Evolutionary conservation across 2,888 invertebrate species (phyloP).

Genomic region (Agrochola lota): DNA sequence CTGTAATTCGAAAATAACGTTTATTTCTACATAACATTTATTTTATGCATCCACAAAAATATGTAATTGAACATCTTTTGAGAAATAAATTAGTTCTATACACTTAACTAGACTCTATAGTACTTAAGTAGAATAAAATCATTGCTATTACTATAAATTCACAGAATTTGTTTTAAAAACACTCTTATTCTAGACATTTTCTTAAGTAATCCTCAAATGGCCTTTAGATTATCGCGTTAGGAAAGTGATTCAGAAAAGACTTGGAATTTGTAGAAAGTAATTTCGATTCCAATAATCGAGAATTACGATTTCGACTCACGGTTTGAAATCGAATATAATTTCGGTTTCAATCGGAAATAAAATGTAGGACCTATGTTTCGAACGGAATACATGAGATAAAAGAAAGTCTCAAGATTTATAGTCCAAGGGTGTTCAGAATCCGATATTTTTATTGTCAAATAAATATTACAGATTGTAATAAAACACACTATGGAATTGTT

Average conservation of each 20-base stretch:
- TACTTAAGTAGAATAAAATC: constrained; percentile 57
- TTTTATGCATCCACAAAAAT: constrained; percentile 67
- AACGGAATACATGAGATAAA: constrained; percentile 7
- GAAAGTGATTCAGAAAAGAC: constrained; percentile 4
- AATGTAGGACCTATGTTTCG: not conserved
- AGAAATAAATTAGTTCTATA: constrained; percentile 58
- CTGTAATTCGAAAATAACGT: constrained; percentile 60
- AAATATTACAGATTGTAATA: constrained; percentile 19
- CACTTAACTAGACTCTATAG: constrained; percentile 35
- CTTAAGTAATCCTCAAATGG: constrained; percentile 41
- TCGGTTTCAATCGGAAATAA: constrained; percentile 34
- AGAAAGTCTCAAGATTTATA: constrained; percentile 30
- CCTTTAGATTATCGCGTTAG: constrained; percentile 28
- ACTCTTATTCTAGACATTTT: constrained; percentile 44
- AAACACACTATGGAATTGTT: constrained; percentile 15
- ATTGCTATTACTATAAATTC: constrained; percentile 64
- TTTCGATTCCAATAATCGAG: constrained; percentile 27
- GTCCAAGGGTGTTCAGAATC: constrained; percentile 9
- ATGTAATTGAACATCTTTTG: constrained; percentile 67
- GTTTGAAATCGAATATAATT: constrained; percentile 26
- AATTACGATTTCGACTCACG: constrained; percentile 21
- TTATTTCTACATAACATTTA: constrained; percentile 70
- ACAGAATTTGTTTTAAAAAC: constrained; percentile 64
- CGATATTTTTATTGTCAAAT: constrained; percentile 22
- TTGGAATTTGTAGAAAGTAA: constrained; percentile 33